Base-by-base conservation (phyloP, 1,140 invertebrate genomes). In the Ceratina australensis region DNA sequence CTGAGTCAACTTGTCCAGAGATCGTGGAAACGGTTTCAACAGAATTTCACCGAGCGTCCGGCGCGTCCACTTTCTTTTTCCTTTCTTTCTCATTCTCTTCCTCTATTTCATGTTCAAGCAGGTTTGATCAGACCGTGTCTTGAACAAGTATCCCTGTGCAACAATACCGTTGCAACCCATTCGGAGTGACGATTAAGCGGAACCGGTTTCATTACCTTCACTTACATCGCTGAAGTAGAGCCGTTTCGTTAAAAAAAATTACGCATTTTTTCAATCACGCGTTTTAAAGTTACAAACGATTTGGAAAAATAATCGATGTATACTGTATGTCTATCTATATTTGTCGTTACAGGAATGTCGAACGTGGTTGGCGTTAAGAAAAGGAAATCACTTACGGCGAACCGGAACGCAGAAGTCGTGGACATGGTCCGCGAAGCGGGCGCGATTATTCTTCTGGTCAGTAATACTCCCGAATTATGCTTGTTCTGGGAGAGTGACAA, bases 391-490 rank as follows among this genome's bases (percentile, higher is more conserved):
- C 90, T 93, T 60, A 94, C 93, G 52, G 96, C 96, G 0, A 90
- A 92, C 33, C 90, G 93, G 52, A 96, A 98, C 91, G 96, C 96
- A 0, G 94, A 94, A 3, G 94, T 94, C 13, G 95, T 98, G 0
- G 91, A 90, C 28, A 91, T 94, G 18, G 93, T 97, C 20, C 94
- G 94, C 81, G 89, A 94, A 56, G 95, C 96, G 52, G 97, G 98
- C n/a, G 97, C 95, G 18, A 98, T 99, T 81, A 95, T 96, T 4
- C 89, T 98, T 15, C 94, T 95, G n/a, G 95, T 97, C 0, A 98
- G 97, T 20, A 99, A 98, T 90, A 96, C 97, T 1, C 97, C 98
- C 2, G 98, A 99, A 89, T 91, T 98, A n/a, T 97, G 96, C 82
- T 93, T 98, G 93, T 96, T 95, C 90, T 98, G 96, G 95, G 98